Conservation (phyloP, 1,140 invertebrate genomes). For the Sesamia nonagrioides region DNA sequence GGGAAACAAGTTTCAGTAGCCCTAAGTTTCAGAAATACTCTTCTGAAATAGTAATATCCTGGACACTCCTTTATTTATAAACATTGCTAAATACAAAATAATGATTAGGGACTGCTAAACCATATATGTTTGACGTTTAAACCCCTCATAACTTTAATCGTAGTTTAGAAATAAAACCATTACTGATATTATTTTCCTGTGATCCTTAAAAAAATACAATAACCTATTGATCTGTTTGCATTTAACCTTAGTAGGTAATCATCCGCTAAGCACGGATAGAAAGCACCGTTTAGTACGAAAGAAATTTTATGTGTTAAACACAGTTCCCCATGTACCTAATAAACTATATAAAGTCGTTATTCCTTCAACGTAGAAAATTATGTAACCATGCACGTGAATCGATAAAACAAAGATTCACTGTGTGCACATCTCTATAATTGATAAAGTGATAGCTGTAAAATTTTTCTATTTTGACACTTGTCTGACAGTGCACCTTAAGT, state of each 20-base stretch:
- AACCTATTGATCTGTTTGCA: background rate
- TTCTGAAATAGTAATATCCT: too few species aligned
- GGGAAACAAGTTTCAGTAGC: too few species aligned
- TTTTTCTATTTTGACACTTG: background rate
- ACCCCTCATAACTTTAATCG: too few species aligned
- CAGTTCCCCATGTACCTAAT: conserved; percentile 24
- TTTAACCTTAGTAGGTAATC: background rate
- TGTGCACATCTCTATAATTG: background rate
- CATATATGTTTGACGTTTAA: too few species aligned
- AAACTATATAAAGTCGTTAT: background rate
- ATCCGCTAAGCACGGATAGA: background rate
- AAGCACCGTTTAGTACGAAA: background rate
- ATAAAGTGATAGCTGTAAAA: background rate
- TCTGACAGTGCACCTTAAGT: background rate
- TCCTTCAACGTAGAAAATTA: background rate
- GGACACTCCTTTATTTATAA: too few species aligned
- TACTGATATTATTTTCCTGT: too few species aligned
- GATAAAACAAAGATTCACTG: background rate
- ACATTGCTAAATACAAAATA: too few species aligned
- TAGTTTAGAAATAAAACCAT: too few species aligned
- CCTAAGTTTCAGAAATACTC: too few species aligned
- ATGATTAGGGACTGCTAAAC: too few species aligned
- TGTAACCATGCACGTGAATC: background rate
- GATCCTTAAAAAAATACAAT: background rate
- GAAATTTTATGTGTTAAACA: conserved; percentile 28